Evolutionary conservation across 2,797 vertebrate species (phyloP).

Genomic region (Ctenosaura bakeri): DNA sequence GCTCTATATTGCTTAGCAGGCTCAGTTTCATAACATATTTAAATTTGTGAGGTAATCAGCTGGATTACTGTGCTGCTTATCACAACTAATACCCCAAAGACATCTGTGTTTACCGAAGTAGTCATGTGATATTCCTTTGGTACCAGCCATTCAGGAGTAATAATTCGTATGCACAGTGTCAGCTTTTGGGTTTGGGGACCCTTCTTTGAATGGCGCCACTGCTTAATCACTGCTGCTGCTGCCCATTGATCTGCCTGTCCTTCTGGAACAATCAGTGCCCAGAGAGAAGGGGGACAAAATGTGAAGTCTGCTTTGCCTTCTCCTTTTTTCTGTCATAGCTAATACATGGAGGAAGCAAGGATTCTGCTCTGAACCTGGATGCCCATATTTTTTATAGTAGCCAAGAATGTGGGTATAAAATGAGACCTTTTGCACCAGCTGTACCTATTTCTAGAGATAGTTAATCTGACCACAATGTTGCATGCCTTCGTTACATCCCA

Average conservation of each 20-base stretch:
- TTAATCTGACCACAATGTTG: too few species aligned
- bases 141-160: background rate
- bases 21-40: constrained; percentile 6
- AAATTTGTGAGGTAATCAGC: background rate
- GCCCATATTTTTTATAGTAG: too few species aligned
- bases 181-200: background rate
- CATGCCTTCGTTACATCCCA: too few species aligned
- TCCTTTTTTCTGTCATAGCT: background rate
- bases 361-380: too few species aligned
- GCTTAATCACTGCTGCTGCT: background rate
- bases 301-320: background rate
- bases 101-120: background rate
- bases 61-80: background rate
- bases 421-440: too few species aligned
- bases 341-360: too few species aligned
- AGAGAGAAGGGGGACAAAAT: background rate
- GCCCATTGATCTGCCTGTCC: background rate
- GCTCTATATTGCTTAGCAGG: background rate
- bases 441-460: too few species aligned
- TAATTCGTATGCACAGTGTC: background rate
- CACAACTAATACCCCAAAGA: background rate
- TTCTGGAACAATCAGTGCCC: background rate
- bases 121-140: background rate
- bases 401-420: too few species aligned
- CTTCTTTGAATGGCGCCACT: background rate